These are phyloP conservation scores for Trissolcus basalis DNA, from an alignment of 1,140 invertebrate genomes.

Conservation along the genomic window DNA sequence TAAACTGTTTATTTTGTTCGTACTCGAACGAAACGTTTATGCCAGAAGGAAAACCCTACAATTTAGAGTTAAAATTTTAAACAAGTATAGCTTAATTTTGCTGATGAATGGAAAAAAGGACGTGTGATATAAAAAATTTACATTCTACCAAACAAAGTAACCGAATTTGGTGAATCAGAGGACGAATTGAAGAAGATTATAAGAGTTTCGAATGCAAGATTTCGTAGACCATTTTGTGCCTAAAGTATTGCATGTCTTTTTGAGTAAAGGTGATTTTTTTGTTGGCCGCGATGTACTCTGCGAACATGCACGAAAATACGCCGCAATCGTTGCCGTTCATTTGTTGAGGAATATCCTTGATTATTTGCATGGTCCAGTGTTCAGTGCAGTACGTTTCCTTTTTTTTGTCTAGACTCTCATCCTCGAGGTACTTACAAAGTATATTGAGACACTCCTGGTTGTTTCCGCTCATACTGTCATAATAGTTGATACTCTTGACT, in stretches of 20 bases:
- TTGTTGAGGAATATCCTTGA: conserved; percentile 92
- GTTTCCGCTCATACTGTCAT: conserved; percentile 91
- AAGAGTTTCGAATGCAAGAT: conserved; percentile 82
- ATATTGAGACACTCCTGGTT: conserved; percentile 80
- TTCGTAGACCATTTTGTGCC: conserved; percentile 94
- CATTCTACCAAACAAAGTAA: too few species aligned
- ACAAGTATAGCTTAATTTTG: too few species aligned
- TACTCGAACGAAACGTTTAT: too few species aligned
- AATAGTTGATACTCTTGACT: conserved; percentile 87
- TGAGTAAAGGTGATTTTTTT: conserved; percentile 87
- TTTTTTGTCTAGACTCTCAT: conserved; percentile 93
- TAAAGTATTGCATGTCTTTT: conserved; percentile 94
- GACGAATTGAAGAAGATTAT: too few species aligned
- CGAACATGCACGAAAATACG: conserved; percentile 96
- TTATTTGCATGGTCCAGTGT: conserved; percentile 82
- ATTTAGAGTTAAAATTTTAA: too few species aligned
- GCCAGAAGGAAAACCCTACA: too few species aligned
- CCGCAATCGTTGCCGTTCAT: conserved; percentile 98
- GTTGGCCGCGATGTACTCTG: conserved; percentile 89
- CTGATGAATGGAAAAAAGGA: too few species aligned
- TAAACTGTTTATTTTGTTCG: too few species aligned
- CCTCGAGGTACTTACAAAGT: conserved; percentile 85
- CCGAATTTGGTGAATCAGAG: too few species aligned
- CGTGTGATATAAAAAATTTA: too few species aligned
- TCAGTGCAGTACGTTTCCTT: conserved; percentile 82